A percentile compares a stretch with the other conserved stretches of the same genome.
phyloP scores from a whole-genome alignment of 1,140 invertebrate species.

The Danaus melanippus region DNA sequence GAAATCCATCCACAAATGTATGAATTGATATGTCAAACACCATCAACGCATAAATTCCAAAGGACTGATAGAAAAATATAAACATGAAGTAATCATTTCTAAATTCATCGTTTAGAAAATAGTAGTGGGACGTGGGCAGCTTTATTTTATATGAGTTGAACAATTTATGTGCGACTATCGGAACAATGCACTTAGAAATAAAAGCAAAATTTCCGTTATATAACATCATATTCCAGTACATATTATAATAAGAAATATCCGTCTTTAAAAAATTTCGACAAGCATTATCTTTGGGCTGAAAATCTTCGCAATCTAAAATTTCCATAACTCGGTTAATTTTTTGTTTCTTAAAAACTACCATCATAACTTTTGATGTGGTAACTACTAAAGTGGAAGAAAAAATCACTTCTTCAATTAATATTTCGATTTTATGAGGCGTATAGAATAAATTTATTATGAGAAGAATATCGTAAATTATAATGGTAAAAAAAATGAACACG shows the following conservation, averaged over 20 bases:
- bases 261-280: conserved; percentile 13
- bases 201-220: conserved; percentile 14
- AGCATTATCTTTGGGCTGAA: conserved; percentile 17
- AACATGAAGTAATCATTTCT: conserved; percentile 20
- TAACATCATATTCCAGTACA: conserved; percentile 13
- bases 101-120: conserved; percentile 17
- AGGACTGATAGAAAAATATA: conserved; percentile 23
- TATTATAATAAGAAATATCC: conserved; percentile 15
- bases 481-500: conserved; percentile 12
- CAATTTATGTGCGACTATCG: conserved; percentile 9
- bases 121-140: conserved; percentile 22
- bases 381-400: too few species aligned
- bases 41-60: conserved; percentile 18
- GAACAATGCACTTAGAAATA: conserved; percentile 8
- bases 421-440: conserved; percentile 11
- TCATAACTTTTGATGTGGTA: conserved; percentile 17
- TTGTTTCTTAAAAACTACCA: conserved; percentile 16
- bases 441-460: conserved; percentile 20
- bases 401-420: conserved; percentile 18
- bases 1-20: conserved; percentile 22
- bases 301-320: conserved; percentile 19
- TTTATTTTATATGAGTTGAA: conserved; percentile 3
- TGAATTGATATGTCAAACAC: conserved; percentile 22
- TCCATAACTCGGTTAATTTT: conserved; percentile 19
- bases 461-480: conserved; percentile 13